phyloP scores from a whole-genome alignment of 2,113 vertebrate genomes.

The Dunckerocampus dactyliophorus region DNA sequence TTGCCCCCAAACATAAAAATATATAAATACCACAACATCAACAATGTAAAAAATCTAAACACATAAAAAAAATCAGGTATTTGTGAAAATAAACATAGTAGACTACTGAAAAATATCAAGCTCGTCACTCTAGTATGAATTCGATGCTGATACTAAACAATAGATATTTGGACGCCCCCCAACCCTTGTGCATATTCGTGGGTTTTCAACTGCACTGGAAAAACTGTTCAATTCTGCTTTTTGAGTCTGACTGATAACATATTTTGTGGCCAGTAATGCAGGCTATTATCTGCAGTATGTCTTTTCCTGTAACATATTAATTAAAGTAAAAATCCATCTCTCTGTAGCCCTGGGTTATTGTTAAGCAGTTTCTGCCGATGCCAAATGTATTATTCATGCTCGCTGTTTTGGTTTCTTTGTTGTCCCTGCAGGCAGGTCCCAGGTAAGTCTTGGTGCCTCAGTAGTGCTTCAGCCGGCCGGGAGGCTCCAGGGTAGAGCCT shows the following conservation, averaged over 20 bases:
- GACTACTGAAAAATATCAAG: no score
- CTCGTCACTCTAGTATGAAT: no score
- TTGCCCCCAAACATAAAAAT: no score
- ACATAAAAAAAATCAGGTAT: no score
- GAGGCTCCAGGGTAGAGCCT: constrained; percentile 34
- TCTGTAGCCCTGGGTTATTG: constrained; percentile 6
- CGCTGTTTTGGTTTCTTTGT: constrained; percentile 30
- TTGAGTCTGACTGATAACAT: neutral
- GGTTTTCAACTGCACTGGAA: neutral
- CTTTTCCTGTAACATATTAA: constrained; percentile 12
- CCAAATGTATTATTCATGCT: constrained; percentile 37
- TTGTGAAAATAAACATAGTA: no score
- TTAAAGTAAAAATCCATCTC: constrained; percentile 1
- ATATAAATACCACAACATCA: no score
- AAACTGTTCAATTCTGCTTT: neutral
- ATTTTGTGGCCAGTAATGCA: neutral
- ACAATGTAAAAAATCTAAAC: no score
- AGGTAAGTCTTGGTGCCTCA: constrained; percentile 26
- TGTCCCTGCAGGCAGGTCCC: constrained; percentile 37
- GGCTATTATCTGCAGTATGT: neutral
- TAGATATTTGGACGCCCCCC: neutral
- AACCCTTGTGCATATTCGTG: neutral
- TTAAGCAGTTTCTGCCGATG: constrained; percentile 7
- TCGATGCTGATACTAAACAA: no score
- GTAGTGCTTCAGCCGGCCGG: constrained; percentile 13